phyloP scores from a whole-genome alignment of 2,113 vertebrate genomes.

The Perca fluviatilis region DNA sequence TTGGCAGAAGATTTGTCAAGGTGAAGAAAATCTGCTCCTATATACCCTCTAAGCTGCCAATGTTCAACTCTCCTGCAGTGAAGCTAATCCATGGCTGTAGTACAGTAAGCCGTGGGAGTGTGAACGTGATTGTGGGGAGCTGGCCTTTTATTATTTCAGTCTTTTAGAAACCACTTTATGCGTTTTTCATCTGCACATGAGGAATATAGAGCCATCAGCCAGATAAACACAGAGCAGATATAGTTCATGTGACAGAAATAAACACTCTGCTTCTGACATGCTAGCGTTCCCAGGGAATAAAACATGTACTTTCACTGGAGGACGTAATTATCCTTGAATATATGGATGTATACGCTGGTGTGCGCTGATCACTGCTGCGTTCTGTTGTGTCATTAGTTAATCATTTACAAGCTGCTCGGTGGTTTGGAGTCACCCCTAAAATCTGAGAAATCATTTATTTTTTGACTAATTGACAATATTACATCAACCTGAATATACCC shows the following conservation, averaged over 20 bases:
- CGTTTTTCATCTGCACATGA: constrained; percentile 24
- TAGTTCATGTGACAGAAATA: constrained; percentile 45
- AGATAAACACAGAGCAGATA: constrained; percentile 43
- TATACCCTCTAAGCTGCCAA: constrained; percentile 24
- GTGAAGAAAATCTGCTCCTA: constrained; percentile 5
- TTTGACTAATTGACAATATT: background rate
- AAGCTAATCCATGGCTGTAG: constrained; percentile 13
- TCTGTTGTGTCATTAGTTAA: background rate
- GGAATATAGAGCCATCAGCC: constrained; percentile 28
- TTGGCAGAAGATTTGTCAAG: constrained; percentile 7
- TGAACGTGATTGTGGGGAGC: constrained; percentile 20
- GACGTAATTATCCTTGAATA: constrained; percentile 33
- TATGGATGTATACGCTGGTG: constrained; percentile 33
- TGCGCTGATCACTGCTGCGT: constrained; percentile 17
- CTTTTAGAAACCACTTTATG: constrained; percentile 15
- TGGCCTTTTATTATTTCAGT: constrained; percentile 44
- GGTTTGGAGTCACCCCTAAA: constrained; percentile 16
- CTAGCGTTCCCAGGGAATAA: constrained; percentile 13
- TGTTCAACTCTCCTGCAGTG: constrained; percentile 21
- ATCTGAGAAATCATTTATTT: background rate
- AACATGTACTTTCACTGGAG: constrained; percentile 41
- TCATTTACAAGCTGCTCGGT: constrained; percentile 9
- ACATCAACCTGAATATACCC: background rate
- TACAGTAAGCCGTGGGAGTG: background rate
- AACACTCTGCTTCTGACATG: constrained; percentile 26